Evolutionary conservation across 2,113 vertebrate species (phyloP), one percentile per base, ranked within the genome.

Genomic region (Halichoerus grypus): DNA sequence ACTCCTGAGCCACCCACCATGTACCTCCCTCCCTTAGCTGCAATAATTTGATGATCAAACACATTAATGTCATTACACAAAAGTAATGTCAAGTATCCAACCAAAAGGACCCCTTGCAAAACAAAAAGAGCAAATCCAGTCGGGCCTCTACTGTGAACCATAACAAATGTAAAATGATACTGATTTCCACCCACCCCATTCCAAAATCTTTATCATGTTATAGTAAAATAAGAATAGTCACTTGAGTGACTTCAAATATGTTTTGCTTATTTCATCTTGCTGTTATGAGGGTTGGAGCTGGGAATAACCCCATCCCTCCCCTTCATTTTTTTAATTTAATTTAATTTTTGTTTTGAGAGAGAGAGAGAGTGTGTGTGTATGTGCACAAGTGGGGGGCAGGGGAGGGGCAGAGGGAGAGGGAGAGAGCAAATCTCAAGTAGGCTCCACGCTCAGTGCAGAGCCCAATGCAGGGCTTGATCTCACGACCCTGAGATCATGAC

Each of bases 251-350:
- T 61, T n/a, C 3, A 51, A 24, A 39, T 81, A 5, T 16, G 1
- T 49, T 90, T 77, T 80, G 53, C 55, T 49, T 49, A 71, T 93
- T 42, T 88, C 91, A 72, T 42, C 71, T 69, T 96, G 61, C 22
- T 51, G 31, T 31, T 88, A n/a, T 39, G n/a, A 80, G 76, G 36
- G 49, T 18, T 89, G 31, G 51, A 36, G 0, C 22, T 69, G 61
- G 46, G n/a, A 95, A 93, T 12, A 16, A 31, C 12, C 57, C 55
- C 12, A 11, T 11, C 14, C 15, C 28, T 59, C 49, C 49, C 16
- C 33, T n/a, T 28, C 51, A 36, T 74, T 86, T 90, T 95, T 69
- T 69, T 21, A 69, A 36, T 36, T n/a, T n/a, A 19, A 69, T n/a
- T 21, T 61, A 57, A 57, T 24, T 61, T 36, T 69, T 69, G 67